Evolutionary conservation across 2,113 vertebrate species (phyloP), one percentile per base, ranked within the genome.

Genomic region (Damaliscus lunatus): DNA sequence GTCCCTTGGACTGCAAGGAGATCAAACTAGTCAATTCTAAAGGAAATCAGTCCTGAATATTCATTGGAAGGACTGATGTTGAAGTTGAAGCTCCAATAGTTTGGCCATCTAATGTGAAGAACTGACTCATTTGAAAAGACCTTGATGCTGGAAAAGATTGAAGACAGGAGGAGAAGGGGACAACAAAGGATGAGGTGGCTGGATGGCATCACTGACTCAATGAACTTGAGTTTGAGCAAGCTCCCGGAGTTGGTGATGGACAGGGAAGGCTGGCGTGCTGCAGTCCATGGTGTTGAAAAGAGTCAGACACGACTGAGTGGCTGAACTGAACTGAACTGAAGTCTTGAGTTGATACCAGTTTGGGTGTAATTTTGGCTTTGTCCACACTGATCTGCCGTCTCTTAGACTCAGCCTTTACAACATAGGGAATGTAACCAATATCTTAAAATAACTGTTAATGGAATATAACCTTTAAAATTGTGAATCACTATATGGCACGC

Each of bases 231-330:
- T 74, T 25, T 74, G 19, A 74, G 36, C 67, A 74, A 23, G 5
- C 67, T 74, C 36, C 3, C 0, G 19, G 67, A 40, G 67, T 23
- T 74, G 67, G 67, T 40, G 19, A 74, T 74, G 10, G 36, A 74
- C 67, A 40, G 19, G 11, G 36, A 74, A 40, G 67, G n/a, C 19
- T 40, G 67, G 36, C 0, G 3, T 40, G 67, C 67, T 74, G 67
- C n/a, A 74, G n/a, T 40, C n/a, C 10, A 13, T 40, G 67, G 67
- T 6, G 19, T 13, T 3, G 3, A 40, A 71, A 71, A 40, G 67
- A 25, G 10, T 40, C 10, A 0, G n/a, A 40, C 67, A 6, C 1
- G 0, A 40, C n/a, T 74, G n/a, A 3, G 19, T 74, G 67, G 36
- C 67, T 74, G n/a, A 74, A 71, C 2, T 6, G 64, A 71, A 71